Evolutionary conservation across 2,888 invertebrate species (phyloP).

Genomic region (Metalampra italica): DNA sequence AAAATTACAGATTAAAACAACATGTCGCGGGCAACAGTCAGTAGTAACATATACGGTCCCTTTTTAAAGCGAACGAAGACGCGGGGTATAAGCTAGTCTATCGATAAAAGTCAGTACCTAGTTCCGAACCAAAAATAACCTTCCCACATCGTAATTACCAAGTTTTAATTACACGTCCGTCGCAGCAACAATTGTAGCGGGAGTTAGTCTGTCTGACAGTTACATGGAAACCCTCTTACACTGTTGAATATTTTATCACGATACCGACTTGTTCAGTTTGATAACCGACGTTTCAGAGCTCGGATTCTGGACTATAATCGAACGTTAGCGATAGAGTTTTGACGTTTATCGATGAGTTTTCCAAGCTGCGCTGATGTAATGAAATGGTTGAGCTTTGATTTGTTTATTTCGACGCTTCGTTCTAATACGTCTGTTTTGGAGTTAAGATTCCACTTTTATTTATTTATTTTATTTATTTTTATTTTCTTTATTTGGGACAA

Average conservation of each 20-base stretch:
- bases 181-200: constrained; percentile 2
- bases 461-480: too few relatives aligned
- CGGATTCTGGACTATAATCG: not conserved
- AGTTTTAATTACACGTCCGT: not conserved
- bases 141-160: not conserved
- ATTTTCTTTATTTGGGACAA: too few relatives aligned
- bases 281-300: not conserved
- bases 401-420: not conserved
- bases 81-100: too few relatives aligned
- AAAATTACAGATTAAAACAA: too few relatives aligned
- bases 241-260: not conserved
- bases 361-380: not conserved
- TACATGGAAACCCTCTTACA: not conserved
- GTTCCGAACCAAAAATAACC: not conserved
- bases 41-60: too few relatives aligned
- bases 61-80: too few relatives aligned
- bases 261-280: not conserved
- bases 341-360: not conserved
- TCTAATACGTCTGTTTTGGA: not conserved
- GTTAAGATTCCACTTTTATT: not conserved
- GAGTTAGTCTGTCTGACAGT: not conserved
- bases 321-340: not conserved
- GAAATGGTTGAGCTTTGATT: not conserved
- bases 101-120: too few relatives aligned
- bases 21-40: too few relatives aligned